Base-by-base conservation (phyloP, 2,888 invertebrate species). In the Thera obeliscata region DNA sequence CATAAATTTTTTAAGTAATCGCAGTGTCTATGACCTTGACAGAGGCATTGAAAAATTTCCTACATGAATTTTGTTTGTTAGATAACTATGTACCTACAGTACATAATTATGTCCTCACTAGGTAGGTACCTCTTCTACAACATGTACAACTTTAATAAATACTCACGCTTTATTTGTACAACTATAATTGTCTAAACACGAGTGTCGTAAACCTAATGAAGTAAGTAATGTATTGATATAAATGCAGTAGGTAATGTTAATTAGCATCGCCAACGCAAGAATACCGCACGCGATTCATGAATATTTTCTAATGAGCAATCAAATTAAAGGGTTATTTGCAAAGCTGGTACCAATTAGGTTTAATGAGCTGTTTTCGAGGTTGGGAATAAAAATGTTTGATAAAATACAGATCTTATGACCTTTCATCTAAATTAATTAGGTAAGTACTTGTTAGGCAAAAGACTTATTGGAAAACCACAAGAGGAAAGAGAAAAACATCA, bases 241-340 rank as follows among this genome's bases (percentile, higher is more conserved):
- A 77, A 81, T 81, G 71, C 69, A 81, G 74, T n/a, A n/a, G n/a
- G n/a, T 64, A 71, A 72, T 64, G 62, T 68, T 74, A 71, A 76
- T 78, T 73, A 76, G 70, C 70, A 73, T 66, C 61, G 73, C 56
- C 70, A 65, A 69, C 59, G 71, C 71, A 72, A 70, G 60, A 55
- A 56, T 66, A 66, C 61, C 67, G n/a, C 62, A 67, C 67, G 48
- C 66, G 65, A 63, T 63, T 62, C 65, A 62, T 69, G 59, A 69
- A 69, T 69, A 69, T 69, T 66, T 66, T 63, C 56, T 55, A 56
- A 69, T 58, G 61, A 66, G 62, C 59, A 63, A 63, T 60, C 62
- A 59, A 68, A 56, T 43, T 56, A 64, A 68, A 67, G 52, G 60
- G 36, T 69, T 56, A 65, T 65, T 69, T 66, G 63, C 46, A 54